Evolutionary conservation across 2,113 vertebrate species (phyloP).

Genomic region (Cyrtonyx montezumae): DNA sequence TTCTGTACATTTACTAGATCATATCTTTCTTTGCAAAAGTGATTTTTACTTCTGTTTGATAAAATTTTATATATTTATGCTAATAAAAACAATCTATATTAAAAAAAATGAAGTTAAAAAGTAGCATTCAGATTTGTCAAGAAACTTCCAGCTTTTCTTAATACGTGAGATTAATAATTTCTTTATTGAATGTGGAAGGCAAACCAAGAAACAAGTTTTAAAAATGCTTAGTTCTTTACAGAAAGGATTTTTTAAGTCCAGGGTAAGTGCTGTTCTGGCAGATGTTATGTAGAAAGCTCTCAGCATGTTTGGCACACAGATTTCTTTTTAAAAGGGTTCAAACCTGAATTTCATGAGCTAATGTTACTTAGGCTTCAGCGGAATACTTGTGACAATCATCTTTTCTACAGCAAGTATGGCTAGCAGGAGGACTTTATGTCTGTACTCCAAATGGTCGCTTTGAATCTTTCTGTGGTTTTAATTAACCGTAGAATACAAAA

Average conservation of each 20-base stretch:
- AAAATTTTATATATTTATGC: not conserved
- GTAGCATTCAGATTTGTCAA: not conserved
- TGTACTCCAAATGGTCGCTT: not conserved
- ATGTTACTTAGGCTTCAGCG: not conserved
- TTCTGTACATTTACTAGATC: not conserved
- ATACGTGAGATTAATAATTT: not conserved
- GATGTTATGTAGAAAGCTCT: not conserved
- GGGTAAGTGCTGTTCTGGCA: not conserved
- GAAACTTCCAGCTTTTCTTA: not conserved
- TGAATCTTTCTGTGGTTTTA: not conserved
- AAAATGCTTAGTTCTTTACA: not conserved
- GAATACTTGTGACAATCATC: not conserved
- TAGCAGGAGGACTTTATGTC: not conserved
- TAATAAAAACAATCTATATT: constrained; percentile 16
- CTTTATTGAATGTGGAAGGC: not conserved
- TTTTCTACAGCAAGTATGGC: not conserved
- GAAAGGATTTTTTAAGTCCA: not conserved
- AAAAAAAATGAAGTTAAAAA: constrained; percentile 19
- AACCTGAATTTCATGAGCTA: not conserved
- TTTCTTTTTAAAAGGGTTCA: not conserved
- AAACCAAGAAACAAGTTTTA: not conserved
- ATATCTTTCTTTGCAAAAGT: not conserved
- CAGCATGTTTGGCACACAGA: not conserved
- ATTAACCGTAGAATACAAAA: constrained; percentile 28
- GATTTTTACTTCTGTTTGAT: not conserved